Evolutionary conservation across 2,797 vertebrate genomes (phyloP), one percentile per base, ranked within the genome.

Genomic region (Acanthurus lineatus): DNA sequence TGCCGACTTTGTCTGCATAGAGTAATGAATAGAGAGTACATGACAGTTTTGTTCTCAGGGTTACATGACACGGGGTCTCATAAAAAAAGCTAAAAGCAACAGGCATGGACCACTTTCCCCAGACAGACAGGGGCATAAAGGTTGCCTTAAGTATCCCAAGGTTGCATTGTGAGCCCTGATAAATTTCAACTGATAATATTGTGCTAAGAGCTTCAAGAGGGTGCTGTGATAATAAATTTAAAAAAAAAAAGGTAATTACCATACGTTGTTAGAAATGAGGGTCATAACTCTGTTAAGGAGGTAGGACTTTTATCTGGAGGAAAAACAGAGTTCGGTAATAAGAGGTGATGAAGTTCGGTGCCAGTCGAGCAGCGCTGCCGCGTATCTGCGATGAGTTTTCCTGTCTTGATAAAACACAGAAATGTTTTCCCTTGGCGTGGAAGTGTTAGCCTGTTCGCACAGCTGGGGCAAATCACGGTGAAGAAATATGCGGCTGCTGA

Each of bases 121-220:
- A 80, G 62, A 66, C 85, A 40, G 74, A 76, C 67, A 0, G 35
- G 77, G 71, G 62, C 78, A 69, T 71, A 69, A 65, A 86, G 83
- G 82, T 86, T 79, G 78, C 64, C 56, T 56, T 65, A 70, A 81
- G 85, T 73, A 90, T 75, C 71, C 74, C 49, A 20, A 80, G 86
- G 86, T 86, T 79, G 69, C 59, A 5, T 81, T 87, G 82, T 78
- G 72, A 78, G 79, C 48, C 68, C 63, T 79, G 81, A 90, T 90
- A 71, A 62, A 85, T 83, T 45, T 82, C 51, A 84, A 84, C 87
- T 89, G 86, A 90, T 92, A 92, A 93, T 93, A 92, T 90, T 90
- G 73, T 81, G 80, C 85, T 88, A 91, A 89, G 87, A 89, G 83
- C 62, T 85, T 77, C 19, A 3, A 71, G 77, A 81, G 82, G 70